These are phyloP conservation scores for Hycleus cichorii DNA, from an alignment of 1,140 invertebrate genomes.

Conservation along the genomic window DNA sequence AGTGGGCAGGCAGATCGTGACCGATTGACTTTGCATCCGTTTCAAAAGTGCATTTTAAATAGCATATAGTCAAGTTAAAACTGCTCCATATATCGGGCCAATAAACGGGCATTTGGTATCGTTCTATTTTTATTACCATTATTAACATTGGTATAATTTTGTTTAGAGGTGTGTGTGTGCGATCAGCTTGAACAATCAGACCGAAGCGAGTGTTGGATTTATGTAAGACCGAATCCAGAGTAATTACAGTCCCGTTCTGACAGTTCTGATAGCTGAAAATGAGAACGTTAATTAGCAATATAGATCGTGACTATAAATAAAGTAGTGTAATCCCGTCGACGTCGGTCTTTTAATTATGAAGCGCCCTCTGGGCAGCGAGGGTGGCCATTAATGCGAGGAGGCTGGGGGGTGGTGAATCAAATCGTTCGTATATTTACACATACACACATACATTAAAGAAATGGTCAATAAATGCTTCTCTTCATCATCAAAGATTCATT, in stretches of 20 bases:
- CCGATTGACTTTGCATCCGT: slow-evolving; percentile 12
- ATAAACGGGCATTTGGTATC: slow-evolving; percentile 11
- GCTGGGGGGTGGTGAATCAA: slow-evolving; percentile 19
- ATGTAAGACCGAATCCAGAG: slow-evolving; percentile 20
- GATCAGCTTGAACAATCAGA: slow-evolving; percentile 4
- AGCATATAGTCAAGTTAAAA: slow-evolving; percentile 1
- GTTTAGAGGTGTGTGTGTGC: no score
- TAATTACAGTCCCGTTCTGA: slow-evolving; percentile 29
- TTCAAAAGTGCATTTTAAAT: slow-evolving; percentile 9
- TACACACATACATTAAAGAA: slow-evolving; percentile 1
- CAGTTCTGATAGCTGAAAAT: slow-evolving; percentile 37
- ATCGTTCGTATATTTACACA: neutral
- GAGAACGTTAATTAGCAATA: slow-evolving; percentile 43
- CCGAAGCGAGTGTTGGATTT: slow-evolving; percentile 12
- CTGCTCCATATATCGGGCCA: neutral
- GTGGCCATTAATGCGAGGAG: slow-evolving; percentile 28
- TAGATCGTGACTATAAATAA: slow-evolving; percentile 43
- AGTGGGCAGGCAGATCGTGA: slow-evolving; percentile 1
- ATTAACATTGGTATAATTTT: no score
- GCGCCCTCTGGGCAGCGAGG: slow-evolving; percentile 23
- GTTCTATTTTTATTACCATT: neutral
- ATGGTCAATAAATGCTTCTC: neutral
- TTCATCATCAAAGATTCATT: slow-evolving; percentile 16
- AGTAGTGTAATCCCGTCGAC: slow-evolving; percentile 38
- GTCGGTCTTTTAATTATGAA: slow-evolving; percentile 40